Evolutionary conservation across 2,113 vertebrate genomes (phyloP).

Genomic region (Poicephalus gulielmi): DNA sequence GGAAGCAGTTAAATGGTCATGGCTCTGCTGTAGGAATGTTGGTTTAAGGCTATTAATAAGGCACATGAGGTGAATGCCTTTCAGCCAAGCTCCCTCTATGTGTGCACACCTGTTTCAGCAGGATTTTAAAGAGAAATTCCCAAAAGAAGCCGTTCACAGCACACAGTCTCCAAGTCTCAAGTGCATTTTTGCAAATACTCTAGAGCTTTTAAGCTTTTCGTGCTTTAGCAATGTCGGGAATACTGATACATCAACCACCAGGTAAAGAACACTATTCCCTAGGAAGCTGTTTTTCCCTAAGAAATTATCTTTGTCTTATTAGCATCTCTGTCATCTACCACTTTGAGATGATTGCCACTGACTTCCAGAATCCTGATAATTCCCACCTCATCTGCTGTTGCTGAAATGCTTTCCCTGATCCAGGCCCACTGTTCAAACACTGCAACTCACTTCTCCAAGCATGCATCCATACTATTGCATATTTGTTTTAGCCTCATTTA

Average conservation of each 20-base stretch:
- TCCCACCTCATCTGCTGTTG: neutral
- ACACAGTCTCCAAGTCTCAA: neutral
- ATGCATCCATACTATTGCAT: neutral
- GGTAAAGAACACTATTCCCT: neutral
- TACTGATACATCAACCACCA: neutral
- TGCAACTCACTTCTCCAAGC: neutral
- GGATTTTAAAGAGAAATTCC: constrained; percentile 26
- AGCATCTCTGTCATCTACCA: neutral
- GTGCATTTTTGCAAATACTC: neutral
- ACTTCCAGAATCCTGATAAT: neutral
- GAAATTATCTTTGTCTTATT: neutral
- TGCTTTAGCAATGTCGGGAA: neutral
- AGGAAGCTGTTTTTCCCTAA: neutral
- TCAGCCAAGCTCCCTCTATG: constrained; percentile 31
- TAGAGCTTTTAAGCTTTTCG: neutral
- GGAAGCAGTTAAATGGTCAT: constrained; percentile 61
- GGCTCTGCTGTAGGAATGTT: constrained; percentile 55
- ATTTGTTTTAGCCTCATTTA: neutral
- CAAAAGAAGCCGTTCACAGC: constrained; percentile 7
- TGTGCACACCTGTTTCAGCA: constrained; percentile 62
- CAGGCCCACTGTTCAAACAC: neutral
- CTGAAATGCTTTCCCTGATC: neutral
- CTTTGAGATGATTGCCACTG: neutral
- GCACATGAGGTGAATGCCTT: constrained; percentile 63
- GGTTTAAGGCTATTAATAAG: constrained; percentile 67